Percentiles rank a stretch among this genome's conserved stretches.
phyloP scores from a whole-genome alignment of 2,888 invertebrate genomes.

The Linnaemya vulpina region DNA sequence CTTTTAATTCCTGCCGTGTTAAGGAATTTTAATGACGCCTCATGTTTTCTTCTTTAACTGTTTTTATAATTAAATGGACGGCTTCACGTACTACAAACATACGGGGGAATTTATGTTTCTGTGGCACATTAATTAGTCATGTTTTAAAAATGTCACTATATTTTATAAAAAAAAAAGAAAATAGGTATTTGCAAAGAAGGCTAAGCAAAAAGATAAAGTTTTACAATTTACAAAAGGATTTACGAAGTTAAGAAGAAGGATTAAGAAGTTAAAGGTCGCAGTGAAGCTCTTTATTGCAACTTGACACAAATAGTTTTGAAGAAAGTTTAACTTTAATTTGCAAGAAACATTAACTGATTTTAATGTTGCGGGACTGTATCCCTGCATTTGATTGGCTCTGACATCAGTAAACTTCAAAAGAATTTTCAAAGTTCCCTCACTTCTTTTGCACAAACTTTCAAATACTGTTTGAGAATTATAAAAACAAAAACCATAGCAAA shows the following conservation, averaged over 20 bases:
- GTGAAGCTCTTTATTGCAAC: too few species aligned
- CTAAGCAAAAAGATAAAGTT: conserved; percentile 13
- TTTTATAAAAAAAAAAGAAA: not conserved
- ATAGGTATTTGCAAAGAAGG: conserved; percentile 16
- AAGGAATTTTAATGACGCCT: conserved; percentile 61
- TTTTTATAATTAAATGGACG: not conserved
- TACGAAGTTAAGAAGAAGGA: not conserved
- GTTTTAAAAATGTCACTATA: conserved; percentile 31
- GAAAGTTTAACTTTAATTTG: too few species aligned
- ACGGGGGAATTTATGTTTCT: conserved; percentile 16
- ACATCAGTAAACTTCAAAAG: too few species aligned
- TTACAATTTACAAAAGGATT: conserved; percentile 30
- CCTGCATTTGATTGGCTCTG: too few species aligned
- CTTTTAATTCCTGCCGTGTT: conserved; percentile 23
- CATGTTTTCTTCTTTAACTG: not conserved
- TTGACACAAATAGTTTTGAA: too few species aligned
- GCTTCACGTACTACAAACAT: too few species aligned
- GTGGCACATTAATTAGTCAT: conserved; percentile 57
- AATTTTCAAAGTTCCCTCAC: too few species aligned
- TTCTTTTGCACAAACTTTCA: too few species aligned
- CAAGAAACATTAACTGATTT: not conserved
- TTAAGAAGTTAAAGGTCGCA: too few species aligned
- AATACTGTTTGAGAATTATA: too few species aligned
- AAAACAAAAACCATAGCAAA: too few species aligned
- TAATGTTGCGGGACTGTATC: too few species aligned